Conservation (phyloP, 2,113 vertebrate genomes). For the Thinocorus orbignyianus region DNA sequence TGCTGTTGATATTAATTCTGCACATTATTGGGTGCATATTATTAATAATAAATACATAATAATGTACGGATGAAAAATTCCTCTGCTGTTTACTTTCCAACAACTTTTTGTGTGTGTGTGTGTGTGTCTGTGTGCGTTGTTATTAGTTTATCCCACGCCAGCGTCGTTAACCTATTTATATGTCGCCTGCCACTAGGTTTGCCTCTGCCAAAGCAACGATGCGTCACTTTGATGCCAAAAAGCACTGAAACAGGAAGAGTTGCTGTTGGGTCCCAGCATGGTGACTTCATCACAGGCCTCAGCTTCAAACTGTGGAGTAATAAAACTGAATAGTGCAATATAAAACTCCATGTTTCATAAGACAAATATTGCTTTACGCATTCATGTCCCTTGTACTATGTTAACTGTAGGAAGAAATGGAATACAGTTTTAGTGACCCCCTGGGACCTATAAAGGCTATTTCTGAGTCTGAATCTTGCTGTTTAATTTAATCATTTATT, state of each 20-base stretch:
- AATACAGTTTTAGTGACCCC: conserved; percentile 84
- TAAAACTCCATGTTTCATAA: conserved; percentile 84
- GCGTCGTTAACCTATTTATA: conserved; percentile 63
- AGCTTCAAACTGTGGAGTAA: conserved; percentile 78
- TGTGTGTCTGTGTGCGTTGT: background rate
- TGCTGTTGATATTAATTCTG: background rate
- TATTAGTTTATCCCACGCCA: conserved; percentile 59
- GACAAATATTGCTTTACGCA: conserved; percentile 82
- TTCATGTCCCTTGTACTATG: conserved; percentile 79
- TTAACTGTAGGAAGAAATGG: conserved; percentile 83
- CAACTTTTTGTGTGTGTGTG: background rate
- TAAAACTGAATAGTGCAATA: conserved; percentile 78
- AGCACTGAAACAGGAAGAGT: conserved; percentile 65
- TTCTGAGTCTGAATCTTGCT: conserved; percentile 88
- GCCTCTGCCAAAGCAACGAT: conserved; percentile 54
- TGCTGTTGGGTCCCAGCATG: conserved; percentile 70
- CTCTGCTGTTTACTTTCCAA: background rate
- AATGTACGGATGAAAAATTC: conserved; percentile 21
- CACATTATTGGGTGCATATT: background rate
- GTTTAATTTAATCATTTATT: conserved; percentile 91
- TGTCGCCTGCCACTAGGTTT: conserved; percentile 34
- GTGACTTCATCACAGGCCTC: conserved; percentile 75
- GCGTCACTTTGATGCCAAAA: conserved; percentile 58
- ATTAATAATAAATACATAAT: conserved; percentile 22
- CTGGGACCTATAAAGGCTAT: conserved; percentile 86